Evolutionary conservation across 2,113 vertebrate species (phyloP).

Genomic region (rat (Rattus norvegicus)): DNA sequence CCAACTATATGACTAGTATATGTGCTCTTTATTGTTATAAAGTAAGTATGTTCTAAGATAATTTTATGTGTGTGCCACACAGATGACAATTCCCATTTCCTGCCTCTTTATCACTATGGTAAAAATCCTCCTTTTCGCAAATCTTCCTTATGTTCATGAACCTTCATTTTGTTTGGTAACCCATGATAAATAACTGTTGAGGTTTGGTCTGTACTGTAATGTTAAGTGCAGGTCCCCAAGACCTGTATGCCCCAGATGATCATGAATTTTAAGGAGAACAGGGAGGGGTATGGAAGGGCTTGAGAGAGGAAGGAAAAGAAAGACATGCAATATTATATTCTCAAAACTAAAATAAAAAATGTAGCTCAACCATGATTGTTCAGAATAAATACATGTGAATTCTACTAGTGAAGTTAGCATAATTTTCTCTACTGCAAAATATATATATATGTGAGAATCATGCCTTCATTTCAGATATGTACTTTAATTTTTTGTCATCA

Average conservation of each 20-base stretch:
- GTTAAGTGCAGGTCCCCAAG: no score
- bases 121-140: no score
- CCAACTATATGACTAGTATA: no score
- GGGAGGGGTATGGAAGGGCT: not conserved
- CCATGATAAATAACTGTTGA: no score
- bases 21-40: not conserved
- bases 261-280: not conserved
- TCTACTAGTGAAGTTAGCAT: not conserved
- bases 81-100: not conserved
- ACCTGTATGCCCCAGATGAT: no score
- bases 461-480: not conserved
- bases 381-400: not conserved
- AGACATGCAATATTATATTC: no score
- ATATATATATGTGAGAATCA: not conserved
- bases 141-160: not conserved
- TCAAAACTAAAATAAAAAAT: not conserved
- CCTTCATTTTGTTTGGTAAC: not conserved
- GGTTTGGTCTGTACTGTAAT: no score
- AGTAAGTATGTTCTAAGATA: no score
- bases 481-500: not conserved
- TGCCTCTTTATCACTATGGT: no score
- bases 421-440: not conserved
- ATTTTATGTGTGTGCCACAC: not conserved
- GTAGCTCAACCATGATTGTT: not conserved
- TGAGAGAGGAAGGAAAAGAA: not conserved